Base-by-base conservation (phyloP, 2,113 vertebrate species). In the Gracilinanus agilis region DNA sequence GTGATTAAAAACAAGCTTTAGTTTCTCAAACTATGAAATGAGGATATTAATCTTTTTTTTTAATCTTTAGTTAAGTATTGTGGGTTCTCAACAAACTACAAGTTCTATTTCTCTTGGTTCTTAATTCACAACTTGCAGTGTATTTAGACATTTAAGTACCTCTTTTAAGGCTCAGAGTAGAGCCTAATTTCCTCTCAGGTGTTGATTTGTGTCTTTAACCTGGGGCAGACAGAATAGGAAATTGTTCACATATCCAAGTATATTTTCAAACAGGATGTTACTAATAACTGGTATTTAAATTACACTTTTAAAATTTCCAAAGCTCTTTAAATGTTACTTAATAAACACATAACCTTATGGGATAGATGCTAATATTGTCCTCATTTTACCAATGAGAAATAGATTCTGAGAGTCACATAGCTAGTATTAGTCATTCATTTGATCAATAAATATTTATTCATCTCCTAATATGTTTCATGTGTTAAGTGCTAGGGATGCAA, bases 11-110 rank as follows among this genome's bases (percentile, higher is more conserved):
- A 58, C 27, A 55, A 61, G 40, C 21, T 25, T 90, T 54, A 61
- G 24, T 9, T 93, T 94, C 54, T 92, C 90, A 21, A 95, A 90
- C 88, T 94, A 23, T 90, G 90, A 55, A 83, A 27, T 5, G 34
- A 90, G 9, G 34, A 44, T 55, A 88, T 34, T 55, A 55, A 89
- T 23, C 49, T 91, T 91, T 92, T 95, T 49, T n/a, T 27, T 67
- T n/a, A n/a, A 89, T 56, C 21, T 94, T 23, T 92, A 90, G 16
- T 55, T 7, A 44, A 56, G 54, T 8, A 25, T 24, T 40, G 23
- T 29, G 56, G 44, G 19, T n/a, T 24, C 24, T 93, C 54, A 75
- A n/a, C 44, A 88, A 49, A 56, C n/a, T 23, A 58, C 29, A 44
- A 4, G 13, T 90, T 55, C 40, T 90, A 56, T 29, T 7, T 53